These are phyloP conservation scores for Nansenia antarctica DNA, from an alignment of 2,113 vertebrate species.

Conservation along the genomic window DNA sequence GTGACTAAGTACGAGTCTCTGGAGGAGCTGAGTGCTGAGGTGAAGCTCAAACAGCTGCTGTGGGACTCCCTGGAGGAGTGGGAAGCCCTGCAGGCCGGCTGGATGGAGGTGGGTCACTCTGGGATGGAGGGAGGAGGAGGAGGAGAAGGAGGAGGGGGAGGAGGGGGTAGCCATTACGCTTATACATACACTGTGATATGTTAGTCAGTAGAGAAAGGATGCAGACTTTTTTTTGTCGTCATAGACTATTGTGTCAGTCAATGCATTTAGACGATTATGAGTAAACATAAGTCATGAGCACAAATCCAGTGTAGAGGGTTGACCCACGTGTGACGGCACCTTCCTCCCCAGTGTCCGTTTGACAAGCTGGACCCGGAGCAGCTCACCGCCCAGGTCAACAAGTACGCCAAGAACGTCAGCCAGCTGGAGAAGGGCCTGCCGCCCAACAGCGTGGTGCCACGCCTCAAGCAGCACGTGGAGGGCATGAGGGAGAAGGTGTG, in stretches of 20 bases:
- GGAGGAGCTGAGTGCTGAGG: constrained; percentile 75
- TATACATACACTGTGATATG: no score
- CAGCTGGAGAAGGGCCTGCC: constrained; percentile 84
- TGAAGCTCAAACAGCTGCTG: constrained; percentile 80
- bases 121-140: no score
- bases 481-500: constrained; percentile 79
- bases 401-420: constrained; percentile 76
- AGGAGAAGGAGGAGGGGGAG: no score
- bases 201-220: no score
- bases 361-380: constrained; percentile 77
- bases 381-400: constrained; percentile 76
- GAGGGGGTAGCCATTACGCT: neutral
- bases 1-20: constrained; percentile 80
- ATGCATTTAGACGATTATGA: no score
- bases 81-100: constrained; percentile 74
- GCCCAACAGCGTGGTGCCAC: constrained; percentile 74
- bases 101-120: constrained; percentile 71
- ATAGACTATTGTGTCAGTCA: no score
- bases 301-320: no score
- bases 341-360: constrained; percentile 73
- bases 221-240: no score
- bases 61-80: constrained; percentile 83
- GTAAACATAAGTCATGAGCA: no score
- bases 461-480: constrained; percentile 79
- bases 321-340: neutral